Percentiles rank a stretch among this genome's conserved stretches.
phyloP scores from a whole-genome alignment of 2,888 invertebrate genomes.

The Drosophila algonquin region DNA sequence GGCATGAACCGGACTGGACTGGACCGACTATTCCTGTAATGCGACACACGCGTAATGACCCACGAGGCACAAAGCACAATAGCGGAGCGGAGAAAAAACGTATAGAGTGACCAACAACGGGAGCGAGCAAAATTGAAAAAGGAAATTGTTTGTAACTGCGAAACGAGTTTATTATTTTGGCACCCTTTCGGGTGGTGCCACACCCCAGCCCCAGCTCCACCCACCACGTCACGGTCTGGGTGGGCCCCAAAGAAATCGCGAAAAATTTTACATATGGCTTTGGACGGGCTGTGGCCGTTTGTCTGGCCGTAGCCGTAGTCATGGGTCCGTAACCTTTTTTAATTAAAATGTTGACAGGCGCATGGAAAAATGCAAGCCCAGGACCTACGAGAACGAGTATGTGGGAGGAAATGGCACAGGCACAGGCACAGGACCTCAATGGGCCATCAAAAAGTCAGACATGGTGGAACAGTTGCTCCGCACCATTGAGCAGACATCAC shows the following conservation, averaged over 20 bases:
- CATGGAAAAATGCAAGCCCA: constrained; percentile 76
- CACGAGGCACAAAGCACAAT: constrained; percentile 36
- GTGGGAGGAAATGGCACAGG: constrained; percentile 29
- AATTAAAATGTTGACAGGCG: constrained; percentile 85
- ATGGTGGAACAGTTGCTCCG: constrained; percentile 30
- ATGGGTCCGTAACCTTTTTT: constrained; percentile 83
- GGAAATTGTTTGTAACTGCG: constrained; percentile 83
- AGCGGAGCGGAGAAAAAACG: constrained; percentile 4
- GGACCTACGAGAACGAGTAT: background rate
- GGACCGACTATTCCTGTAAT: constrained; percentile 70
- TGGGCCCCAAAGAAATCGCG: constrained; percentile 74
- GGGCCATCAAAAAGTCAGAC: constrained; percentile 44
- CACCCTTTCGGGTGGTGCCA: constrained; percentile 72
- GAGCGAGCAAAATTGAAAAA: constrained; percentile 80
- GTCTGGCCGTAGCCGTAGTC: constrained; percentile 43
- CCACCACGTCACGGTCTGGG: constrained; percentile 41
- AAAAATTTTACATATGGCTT: constrained; percentile 74
- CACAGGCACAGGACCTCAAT: constrained; percentile 14
- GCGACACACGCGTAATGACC: constrained; percentile 81
- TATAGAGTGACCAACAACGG: constrained; percentile 44
- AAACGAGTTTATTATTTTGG: constrained; percentile 84
- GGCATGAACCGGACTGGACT: constrained; percentile 25
- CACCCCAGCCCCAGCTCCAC: constrained; percentile 10
- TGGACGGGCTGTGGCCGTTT: constrained; percentile 23
- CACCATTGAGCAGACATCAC: constrained; percentile 52